phyloP scores from a whole-genome alignment of 2,113 vertebrate genomes.

The Chloroceryle aenea region DNA sequence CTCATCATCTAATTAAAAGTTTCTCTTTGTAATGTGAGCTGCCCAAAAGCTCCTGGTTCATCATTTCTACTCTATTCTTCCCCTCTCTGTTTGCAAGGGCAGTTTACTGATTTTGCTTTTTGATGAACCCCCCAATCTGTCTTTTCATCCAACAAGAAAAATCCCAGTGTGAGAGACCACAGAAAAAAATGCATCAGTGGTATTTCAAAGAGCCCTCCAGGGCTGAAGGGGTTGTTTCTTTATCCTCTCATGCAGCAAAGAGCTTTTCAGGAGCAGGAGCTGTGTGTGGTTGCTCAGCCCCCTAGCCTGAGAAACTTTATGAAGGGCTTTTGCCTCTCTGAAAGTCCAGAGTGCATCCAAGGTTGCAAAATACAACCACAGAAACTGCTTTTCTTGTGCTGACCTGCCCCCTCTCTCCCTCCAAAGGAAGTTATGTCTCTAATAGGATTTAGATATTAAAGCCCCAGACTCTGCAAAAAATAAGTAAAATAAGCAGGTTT shows the following conservation, averaged over 20 bases:
- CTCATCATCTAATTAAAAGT: background rate
- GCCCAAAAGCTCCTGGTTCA: background rate
- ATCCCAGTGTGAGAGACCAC: background rate
- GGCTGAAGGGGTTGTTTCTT: background rate
- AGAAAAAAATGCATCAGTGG: background rate
- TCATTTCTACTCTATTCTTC: background rate
- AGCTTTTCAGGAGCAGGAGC: background rate
- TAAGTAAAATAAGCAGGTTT: background rate
- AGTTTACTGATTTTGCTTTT: background rate
- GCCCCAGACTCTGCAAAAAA: background rate
- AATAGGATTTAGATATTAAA: conserved; percentile 63
- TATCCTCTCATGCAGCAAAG: background rate
- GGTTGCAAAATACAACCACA: background rate
- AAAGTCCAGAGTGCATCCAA: background rate
- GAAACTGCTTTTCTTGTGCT: conserved; percentile 25
- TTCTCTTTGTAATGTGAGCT: background rate
- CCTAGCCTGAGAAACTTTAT: background rate
- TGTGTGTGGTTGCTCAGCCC: background rate
- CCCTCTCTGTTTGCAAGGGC: background rate
- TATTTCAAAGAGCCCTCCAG: background rate
- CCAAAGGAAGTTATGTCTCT: background rate
- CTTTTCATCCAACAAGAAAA: background rate
- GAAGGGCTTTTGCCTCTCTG: background rate
- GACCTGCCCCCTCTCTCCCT: background rate
- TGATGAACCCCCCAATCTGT: background rate